A percentile compares a stretch with the other conserved stretches of the same genome.
Conservation (phyloP, 2,888 invertebrate species). For the Drosophila diplacantha region DNA sequence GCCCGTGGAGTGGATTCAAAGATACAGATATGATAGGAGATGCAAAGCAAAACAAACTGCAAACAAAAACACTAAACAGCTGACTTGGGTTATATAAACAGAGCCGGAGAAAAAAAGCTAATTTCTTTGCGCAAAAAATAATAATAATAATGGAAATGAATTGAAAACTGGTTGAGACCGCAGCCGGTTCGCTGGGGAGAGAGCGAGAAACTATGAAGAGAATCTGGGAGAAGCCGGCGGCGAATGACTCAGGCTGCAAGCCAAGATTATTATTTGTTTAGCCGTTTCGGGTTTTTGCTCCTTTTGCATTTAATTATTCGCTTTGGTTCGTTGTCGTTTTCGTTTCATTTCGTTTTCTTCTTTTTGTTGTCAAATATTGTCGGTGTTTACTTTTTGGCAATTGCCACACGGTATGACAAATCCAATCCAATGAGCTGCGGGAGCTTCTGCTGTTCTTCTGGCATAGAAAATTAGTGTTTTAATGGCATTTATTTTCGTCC, state of each 20-base stretch:
- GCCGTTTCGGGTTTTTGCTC: conserved; percentile 36
- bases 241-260: conserved; percentile 37
- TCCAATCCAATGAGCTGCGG: conserved; percentile 20
- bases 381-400: conserved; percentile 57
- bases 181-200: conserved; percentile 24
- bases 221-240: conserved; percentile 37
- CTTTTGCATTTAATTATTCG: conserved; percentile 46
- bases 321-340: conserved; percentile 26
- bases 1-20: conserved; percentile 6
- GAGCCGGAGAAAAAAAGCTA: conserved; percentile 16
- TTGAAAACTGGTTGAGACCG: conserved; percentile 56
- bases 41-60: conserved; percentile 44
- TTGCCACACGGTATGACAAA: conserved; percentile 48
- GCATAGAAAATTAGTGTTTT: conserved; percentile 36
- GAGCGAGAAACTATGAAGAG: conserved; percentile 18
- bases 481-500: conserved; percentile 34
- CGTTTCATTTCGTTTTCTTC: not conserved
- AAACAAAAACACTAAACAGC: conserved; percentile 63
- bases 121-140: conserved; percentile 29
- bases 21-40: conserved; percentile 7
- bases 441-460: conserved; percentile 20
- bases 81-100: conserved; percentile 46
- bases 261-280: conserved; percentile 22
- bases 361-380: conserved; percentile 35
- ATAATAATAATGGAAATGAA: conserved; percentile 51